phyloP scores from a whole-genome alignment of 2,888 invertebrate species.

The Athalia circularis region DNA sequence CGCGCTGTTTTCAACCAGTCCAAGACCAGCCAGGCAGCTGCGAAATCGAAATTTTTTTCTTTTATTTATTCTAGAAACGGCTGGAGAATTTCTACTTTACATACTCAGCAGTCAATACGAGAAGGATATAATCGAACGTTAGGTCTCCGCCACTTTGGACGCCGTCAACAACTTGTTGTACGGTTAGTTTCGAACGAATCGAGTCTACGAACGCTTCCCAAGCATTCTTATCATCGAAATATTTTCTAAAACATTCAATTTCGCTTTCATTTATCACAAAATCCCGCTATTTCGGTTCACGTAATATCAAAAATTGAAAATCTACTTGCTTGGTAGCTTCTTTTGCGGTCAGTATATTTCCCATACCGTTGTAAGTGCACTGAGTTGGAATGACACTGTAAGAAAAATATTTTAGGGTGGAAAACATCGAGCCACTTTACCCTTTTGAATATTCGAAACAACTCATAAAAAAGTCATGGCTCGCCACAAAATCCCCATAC shows the following conservation, averaged over 20 bases:
- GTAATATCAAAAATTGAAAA: not conserved
- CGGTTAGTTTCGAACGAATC: conserved; percentile 86
- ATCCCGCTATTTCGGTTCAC: not conserved
- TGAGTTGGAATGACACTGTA: conserved; percentile 69
- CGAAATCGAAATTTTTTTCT: conserved; percentile 52
- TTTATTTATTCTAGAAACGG: not conserved
- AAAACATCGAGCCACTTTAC: not conserved
- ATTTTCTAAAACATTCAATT: conserved; percentile 47
- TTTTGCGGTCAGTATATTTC: conserved; percentile 53
- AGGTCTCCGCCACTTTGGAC: conserved; percentile 85
- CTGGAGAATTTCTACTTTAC: conserved; percentile 59
- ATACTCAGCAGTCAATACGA: conserved; percentile 90
- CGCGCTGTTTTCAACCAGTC: conserved; percentile 88
- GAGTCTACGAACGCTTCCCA: conserved; percentile 86
- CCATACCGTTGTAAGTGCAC: conserved; percentile 67
- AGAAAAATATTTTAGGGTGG: conserved; percentile 1
- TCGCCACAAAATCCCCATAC: too few relatives aligned
- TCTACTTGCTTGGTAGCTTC: conserved; percentile 49
- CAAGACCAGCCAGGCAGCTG: conserved; percentile 89
- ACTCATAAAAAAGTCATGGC: too few relatives aligned
- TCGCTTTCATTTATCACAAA: too few relatives aligned
- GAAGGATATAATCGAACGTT: conserved; percentile 88
- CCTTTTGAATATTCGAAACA: not conserved
- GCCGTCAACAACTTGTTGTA: conserved; percentile 89
- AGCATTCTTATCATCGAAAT: conserved; percentile 78